These are phyloP conservation scores for Scaptomyza reducta DNA, from an alignment of 2,888 invertebrate genomes.

Conservation along the genomic window DNA sequence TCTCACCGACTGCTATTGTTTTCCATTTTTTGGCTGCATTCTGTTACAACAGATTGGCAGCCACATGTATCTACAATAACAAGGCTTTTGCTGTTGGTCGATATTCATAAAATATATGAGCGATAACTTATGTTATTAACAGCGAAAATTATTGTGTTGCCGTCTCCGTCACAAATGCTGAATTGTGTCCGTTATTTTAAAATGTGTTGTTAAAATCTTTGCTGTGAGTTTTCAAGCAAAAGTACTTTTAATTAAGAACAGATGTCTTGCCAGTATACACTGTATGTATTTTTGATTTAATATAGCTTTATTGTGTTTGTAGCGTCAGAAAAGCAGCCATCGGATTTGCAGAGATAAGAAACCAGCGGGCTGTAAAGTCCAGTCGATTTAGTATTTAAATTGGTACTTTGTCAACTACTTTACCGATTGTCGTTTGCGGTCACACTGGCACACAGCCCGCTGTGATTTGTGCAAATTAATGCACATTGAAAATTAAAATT, in stretches of 20 bases:
- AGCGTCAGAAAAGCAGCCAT: no score
- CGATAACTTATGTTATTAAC: not conserved
- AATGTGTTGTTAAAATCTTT: not conserved
- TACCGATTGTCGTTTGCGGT: constrained; percentile 4
- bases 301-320: not conserved
- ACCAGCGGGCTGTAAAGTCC: no score
- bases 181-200: not conserved
- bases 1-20: constrained; percentile 88
- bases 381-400: not conserved
- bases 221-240: not conserved
- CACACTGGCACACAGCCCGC: constrained; percentile 11
- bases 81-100: not conserved
- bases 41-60: constrained; percentile 88
- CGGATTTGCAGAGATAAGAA: no score
- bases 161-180: not conserved
- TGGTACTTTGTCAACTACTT: not conserved
- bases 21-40: constrained; percentile 91
- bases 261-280: not conserved
- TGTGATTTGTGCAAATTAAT: constrained; percentile 6
- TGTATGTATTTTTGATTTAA: not conserved
- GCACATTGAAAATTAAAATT: not conserved
- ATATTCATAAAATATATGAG: not conserved
- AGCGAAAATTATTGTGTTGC: not conserved
- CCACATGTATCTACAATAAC: constrained; percentile 86
- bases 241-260: not conserved